phyloP scores from a whole-genome alignment of 1,140 invertebrate genomes.

The Bilobella aurantiaca region DNA sequence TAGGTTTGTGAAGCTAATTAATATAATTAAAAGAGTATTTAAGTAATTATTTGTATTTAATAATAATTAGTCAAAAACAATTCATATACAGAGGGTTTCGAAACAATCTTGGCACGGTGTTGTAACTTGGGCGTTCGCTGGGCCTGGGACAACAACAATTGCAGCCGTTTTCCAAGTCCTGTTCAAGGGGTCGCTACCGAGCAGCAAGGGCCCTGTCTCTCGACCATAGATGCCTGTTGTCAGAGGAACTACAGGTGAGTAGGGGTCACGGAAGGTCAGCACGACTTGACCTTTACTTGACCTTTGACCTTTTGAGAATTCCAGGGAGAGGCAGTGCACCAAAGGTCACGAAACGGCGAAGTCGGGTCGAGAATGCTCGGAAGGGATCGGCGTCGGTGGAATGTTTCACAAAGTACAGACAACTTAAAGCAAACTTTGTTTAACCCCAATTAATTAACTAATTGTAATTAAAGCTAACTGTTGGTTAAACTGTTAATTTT shows the following conservation, averaged over 20 bases:
- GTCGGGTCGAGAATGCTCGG: constrained; percentile 40
- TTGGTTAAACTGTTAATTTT: constrained; percentile 11
- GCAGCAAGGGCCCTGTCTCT: constrained; percentile 45
- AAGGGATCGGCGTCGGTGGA: constrained; percentile 35
- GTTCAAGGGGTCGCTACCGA: constrained; percentile 41
- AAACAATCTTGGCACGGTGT: constrained; percentile 44
- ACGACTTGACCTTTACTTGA: background rate
- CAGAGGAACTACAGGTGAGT: constrained; percentile 39
- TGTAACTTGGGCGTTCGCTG: constrained; percentile 45
- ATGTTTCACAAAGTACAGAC: constrained; percentile 39
- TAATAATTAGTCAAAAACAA: background rate
- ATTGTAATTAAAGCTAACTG: background rate
- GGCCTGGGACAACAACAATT: constrained; percentile 43
- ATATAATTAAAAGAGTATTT: background rate
- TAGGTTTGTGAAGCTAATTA: background rate
- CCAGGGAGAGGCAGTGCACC: constrained; percentile 40
- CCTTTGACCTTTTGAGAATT: background rate
- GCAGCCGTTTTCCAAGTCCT: constrained; percentile 43
- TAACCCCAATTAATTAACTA: background rate
- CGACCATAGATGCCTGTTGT: constrained; percentile 47
- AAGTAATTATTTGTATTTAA: background rate
- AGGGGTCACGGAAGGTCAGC: no score
- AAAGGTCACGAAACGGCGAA: constrained; percentile 44
- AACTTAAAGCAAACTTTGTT: no score
- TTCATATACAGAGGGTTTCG: constrained; percentile 34